Base-by-base conservation (phyloP, 2,113 vertebrate genomes). In the Clarias batrachus region DNA sequence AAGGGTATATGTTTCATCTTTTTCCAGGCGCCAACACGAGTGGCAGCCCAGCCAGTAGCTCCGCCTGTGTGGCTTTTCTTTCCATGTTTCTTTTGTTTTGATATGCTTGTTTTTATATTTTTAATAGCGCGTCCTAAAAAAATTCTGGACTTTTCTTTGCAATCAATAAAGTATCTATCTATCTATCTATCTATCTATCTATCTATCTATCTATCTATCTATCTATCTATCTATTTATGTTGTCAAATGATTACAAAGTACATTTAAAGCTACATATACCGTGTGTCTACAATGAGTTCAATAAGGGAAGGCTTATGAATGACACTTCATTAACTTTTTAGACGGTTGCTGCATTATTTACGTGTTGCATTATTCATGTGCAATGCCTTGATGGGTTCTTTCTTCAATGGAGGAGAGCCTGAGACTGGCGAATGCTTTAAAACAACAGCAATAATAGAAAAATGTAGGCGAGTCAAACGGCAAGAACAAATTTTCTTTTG, bases 251-350 rank as follows among this genome's bases (percentile, higher is more conserved):
- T 73, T 37, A 59, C 30, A 19, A 68, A 56, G 11, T 16, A 2
- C 21, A n/a, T 25, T 79, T 16, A 14, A 41, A 41, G 12, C 52
- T 59, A 30, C 65, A 70, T 37, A 7, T 48, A 48, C 48, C 8
- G 48, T 48, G 6, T 48, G 48, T 48, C 48, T 48, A 48, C 48
- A 48, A 48, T 60, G 65, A 19, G 16, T 48, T 48, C 9, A 66
- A 79, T 21, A 30, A 48, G 13, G 16, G 0, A 25, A 52, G 63
- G 9, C 60, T 83, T 68, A 63, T 84, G 27, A 78, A 60, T 71
- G 79, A 63, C 66, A 71, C 63, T 14, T 86, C 74, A 82, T 89
- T 89, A 87, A 83, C 7, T 63, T 87, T 86, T 87, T 14, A 87
- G 48, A 25, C 10, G 3, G 23, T 13, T 48, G 52, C 66, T 85